Evolutionary conservation across 1,140 invertebrate species (phyloP).

Genomic region (Pseudomyrmex pallidus): DNA sequence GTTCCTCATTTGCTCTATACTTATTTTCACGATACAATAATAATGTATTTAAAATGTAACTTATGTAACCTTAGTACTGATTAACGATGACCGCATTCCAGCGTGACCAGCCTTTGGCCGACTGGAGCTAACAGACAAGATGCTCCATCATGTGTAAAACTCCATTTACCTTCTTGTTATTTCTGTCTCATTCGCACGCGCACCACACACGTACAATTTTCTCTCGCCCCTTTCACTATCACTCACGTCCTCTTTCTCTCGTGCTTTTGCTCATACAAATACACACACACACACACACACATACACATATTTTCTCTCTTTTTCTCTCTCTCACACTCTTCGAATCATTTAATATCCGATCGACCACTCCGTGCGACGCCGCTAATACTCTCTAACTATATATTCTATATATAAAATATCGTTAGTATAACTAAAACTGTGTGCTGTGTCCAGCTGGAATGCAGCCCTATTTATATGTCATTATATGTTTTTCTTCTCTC

Average conservation of each 20-base stretch:
- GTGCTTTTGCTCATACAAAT: not conserved
- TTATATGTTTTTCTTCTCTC: conserved; percentile 69
- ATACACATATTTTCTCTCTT: conserved; percentile 27
- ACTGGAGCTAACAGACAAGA: conserved; percentile 86
- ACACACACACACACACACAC: not conserved
- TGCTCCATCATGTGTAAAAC: conserved; percentile 83
- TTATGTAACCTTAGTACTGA: conserved; percentile 85
- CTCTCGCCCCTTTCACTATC: not conserved
- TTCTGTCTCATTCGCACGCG: conserved; percentile 10
- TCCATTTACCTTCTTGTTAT: conserved; percentile 64
- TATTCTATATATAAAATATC: conserved; percentile 86
- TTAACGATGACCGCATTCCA: conserved; percentile 85
- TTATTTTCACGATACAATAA: conserved; percentile 83
- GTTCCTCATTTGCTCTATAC: conserved; percentile 81
- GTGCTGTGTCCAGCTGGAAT: conserved; percentile 85
- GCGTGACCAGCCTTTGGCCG: conserved; percentile 84
- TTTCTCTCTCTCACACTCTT: conserved; percentile 19
- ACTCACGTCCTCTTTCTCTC: conserved; percentile 23
- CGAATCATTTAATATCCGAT: conserved; percentile 66
- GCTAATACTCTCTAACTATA: conserved; percentile 84
- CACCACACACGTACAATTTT: conserved; percentile 20
- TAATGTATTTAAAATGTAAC: conserved; percentile 85
- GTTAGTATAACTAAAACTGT: conserved; percentile 85
- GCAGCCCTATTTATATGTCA: conserved; percentile 83
- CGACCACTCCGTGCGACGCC: conserved; percentile 77